Percentiles rank a stretch among this genome's conserved stretches.
phyloP scores from a whole-genome alignment of 64 coral and sea anemone species.

The Dendronephthya gigantea region DNA sequence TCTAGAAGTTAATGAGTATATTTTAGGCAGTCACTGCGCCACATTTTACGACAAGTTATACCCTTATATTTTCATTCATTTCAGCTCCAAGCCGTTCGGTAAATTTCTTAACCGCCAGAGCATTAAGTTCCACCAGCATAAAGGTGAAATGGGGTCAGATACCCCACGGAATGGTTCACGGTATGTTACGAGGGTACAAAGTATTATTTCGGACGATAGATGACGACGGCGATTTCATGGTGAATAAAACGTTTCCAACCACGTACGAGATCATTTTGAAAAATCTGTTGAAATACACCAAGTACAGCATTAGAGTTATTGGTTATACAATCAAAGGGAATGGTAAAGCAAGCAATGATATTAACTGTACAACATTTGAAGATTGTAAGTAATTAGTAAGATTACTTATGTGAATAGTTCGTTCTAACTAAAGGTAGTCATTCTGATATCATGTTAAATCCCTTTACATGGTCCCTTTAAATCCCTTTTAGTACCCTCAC shows the following conservation, averaged over 20 bases:
- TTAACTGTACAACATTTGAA: slow-evolving; percentile 28
- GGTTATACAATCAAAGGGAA: slow-evolving; percentile 30
- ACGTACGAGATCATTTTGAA: not conserved
- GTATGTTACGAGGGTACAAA: slow-evolving; percentile 48
- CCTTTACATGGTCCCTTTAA: not conserved
- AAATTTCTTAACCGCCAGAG: slow-evolving; percentile 28
- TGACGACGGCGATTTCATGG: not conserved
- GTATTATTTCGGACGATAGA: slow-evolving; percentile 56
- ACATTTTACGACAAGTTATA: too few species aligned
- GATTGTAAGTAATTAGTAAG: slow-evolving; percentile 26
- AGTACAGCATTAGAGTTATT: slow-evolving; percentile 28
- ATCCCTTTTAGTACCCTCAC: slow-evolving; percentile 18
- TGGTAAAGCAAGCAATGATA: slow-evolving; percentile 26
- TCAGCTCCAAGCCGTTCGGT: slow-evolving; percentile 66
- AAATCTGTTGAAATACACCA: slow-evolving; percentile 16
- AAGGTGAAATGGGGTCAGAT: slow-evolving; percentile 47
- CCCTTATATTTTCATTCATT: not conserved
- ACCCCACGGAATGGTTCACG: slow-evolving; percentile 34
- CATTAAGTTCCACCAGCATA: slow-evolving; percentile 69
- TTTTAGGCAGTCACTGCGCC: too few species aligned
- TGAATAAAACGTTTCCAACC: not conserved
- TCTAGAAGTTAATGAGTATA: too few species aligned
- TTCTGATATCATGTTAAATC: too few species aligned
- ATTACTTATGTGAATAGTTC: not conserved
- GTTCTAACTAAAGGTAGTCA: too few species aligned